phyloP scores from a whole-genome alignment of 2,113 vertebrate species.

The Axis porcinus region DNA sequence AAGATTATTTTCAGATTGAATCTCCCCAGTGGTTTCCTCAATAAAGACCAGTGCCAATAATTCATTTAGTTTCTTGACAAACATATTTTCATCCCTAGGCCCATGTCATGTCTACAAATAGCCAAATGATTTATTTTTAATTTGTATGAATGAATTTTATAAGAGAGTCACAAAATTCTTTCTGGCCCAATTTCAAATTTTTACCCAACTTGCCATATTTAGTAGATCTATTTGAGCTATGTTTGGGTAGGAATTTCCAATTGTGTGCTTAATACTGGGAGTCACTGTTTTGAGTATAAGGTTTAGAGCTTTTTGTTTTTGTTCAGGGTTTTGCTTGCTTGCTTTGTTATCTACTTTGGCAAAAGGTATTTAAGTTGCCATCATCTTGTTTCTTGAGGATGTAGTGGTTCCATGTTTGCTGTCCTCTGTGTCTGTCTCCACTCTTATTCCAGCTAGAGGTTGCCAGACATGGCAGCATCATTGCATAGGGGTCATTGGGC shows the following conservation, averaged over 20 bases:
- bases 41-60: neutral
- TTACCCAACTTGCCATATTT: neutral
- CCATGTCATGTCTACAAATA: neutral
- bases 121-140: neutral
- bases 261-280: neutral
- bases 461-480: neutral
- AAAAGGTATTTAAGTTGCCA: neutral
- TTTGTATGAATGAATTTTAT: neutral
- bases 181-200: neutral
- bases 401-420: neutral
- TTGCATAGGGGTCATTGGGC: neutral
- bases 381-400: neutral
- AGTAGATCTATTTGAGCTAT: neutral
- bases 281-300: neutral
- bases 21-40: neutral
- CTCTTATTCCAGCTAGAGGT: neutral
- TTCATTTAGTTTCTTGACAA: neutral
- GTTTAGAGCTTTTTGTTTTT: neutral
- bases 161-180: neutral
- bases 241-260: neutral
- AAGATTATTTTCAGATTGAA: constrained; percentile 32
- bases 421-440: neutral
- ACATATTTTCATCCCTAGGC: neutral
- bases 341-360: neutral
- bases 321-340: neutral